phyloP scores from a whole-genome alignment of 2,113 vertebrate genomes.

The Hyperopisus bebe region DNA sequence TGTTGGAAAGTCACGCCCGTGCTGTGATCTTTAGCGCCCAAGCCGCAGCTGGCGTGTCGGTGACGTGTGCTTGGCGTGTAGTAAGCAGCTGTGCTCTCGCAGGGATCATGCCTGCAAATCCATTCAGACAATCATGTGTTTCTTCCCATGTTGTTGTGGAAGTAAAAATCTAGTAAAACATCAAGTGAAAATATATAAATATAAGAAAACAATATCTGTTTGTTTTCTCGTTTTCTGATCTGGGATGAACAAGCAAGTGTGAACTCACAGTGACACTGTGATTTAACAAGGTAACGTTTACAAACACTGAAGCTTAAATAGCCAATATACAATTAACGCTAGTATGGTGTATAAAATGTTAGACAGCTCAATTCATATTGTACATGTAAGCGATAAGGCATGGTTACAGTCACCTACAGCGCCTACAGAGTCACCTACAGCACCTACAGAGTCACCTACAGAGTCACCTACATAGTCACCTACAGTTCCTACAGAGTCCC shows the following conservation, averaged over 20 bases:
- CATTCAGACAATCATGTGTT: neutral
- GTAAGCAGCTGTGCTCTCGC: neutral
- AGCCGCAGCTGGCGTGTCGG: neutral
- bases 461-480: neutral
- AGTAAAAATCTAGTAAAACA: neutral
- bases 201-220: neutral
- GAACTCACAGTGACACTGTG: neutral
- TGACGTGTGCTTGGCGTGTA: neutral
- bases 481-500: no score
- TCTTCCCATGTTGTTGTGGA: neutral
- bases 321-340: neutral
- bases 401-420: neutral
- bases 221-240: constrained; percentile 4
- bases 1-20: neutral
- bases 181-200: neutral
- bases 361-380: neutral
- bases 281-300: neutral
- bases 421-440: neutral
- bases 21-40: neutral
- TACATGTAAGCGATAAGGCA: neutral
- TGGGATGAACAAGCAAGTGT: neutral
- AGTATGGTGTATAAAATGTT: neutral
- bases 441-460: neutral
- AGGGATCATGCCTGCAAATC: neutral
- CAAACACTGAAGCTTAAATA: neutral